Evolutionary conservation across 2,113 vertebrate species (phyloP).

Genomic region (Phyllostomus discolor): DNA sequence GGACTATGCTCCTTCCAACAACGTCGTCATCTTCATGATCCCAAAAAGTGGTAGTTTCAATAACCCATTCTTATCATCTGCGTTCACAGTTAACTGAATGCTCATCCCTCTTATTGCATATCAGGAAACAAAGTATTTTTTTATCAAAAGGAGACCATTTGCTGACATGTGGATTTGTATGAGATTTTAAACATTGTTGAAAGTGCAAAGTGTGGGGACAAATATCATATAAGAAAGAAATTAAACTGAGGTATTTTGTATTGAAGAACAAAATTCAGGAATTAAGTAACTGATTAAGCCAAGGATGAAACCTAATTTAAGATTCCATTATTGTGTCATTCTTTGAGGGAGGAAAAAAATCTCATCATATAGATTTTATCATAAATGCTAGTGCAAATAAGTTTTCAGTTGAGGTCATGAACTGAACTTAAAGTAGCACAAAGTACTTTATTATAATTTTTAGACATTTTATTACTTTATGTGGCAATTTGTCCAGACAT

Average conservation of each 20-base stretch:
- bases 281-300: conserved; percentile 64
- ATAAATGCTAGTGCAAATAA: conserved; percentile 67
- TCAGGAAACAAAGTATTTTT: conserved; percentile 33
- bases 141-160: conserved; percentile 11
- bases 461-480: conserved; percentile 60
- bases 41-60: conserved; percentile 11
- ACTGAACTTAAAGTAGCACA: conserved; percentile 71
- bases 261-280: conserved; percentile 38
- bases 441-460: conserved; percentile 70
- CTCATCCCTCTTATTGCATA: background rate
- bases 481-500: background rate
- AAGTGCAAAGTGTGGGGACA: conserved; percentile 31
- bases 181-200: conserved; percentile 29
- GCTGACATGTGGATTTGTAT: conserved; percentile 42
- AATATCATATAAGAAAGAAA: conserved; percentile 47
- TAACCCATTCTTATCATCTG: background rate
- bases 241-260: conserved; percentile 44
- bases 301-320: conserved; percentile 39
- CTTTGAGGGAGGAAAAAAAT: conserved; percentile 61
- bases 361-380: conserved; percentile 68
- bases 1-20: too few species aligned
- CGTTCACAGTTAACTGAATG: conserved; percentile 10
- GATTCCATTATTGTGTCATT: conserved; percentile 50
- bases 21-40: too few species aligned
- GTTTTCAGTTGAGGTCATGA: conserved; percentile 50